Percentiles rank a stretch among this genome's conserved stretches.
phyloP scores from a whole-genome alignment of 2,888 invertebrate genomes.

The Apoda limacodes region DNA sequence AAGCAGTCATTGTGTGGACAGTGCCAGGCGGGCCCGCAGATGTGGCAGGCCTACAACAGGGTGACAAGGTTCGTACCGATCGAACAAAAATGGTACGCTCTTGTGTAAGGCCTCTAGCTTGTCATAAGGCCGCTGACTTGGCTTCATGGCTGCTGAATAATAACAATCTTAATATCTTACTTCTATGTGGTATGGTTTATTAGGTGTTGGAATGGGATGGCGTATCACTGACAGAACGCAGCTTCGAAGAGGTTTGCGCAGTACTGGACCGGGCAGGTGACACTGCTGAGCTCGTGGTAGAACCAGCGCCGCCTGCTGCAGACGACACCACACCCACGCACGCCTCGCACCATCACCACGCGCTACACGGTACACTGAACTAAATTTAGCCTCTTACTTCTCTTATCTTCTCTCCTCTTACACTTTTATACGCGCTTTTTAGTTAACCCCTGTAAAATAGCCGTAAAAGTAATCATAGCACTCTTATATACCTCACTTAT shows the following conservation, averaged over 20 bases:
- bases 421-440: too few species aligned
- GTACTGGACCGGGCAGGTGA: constrained; percentile 91
- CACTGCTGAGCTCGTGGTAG: constrained; percentile 86
- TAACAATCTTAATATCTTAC: neutral
- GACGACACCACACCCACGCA: constrained; percentile 45
- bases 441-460: too few species aligned
- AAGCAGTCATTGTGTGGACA: constrained; percentile 93
- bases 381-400: too few species aligned
- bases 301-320: constrained; percentile 85
- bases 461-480: too few species aligned
- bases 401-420: too few species aligned
- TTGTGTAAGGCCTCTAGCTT: too few species aligned
- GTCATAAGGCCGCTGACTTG: too few species aligned
- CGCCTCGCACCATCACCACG: constrained; percentile 45
- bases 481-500: too few species aligned
- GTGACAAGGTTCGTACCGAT: constrained; percentile 94
- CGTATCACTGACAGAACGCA: constrained; percentile 88
- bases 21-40: constrained; percentile 93
- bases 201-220: constrained; percentile 95
- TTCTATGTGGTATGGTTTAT: constrained; percentile 1
- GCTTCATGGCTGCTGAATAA: too few species aligned
- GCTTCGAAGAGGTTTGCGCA: constrained; percentile 92
- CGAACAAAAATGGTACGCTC: too few species aligned
- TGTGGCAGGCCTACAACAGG: constrained; percentile 87
- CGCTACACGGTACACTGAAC: constrained; percentile 75